Base-by-base conservation (phyloP, 2,888 invertebrate species). In the Cosmia pyralina region DNA sequence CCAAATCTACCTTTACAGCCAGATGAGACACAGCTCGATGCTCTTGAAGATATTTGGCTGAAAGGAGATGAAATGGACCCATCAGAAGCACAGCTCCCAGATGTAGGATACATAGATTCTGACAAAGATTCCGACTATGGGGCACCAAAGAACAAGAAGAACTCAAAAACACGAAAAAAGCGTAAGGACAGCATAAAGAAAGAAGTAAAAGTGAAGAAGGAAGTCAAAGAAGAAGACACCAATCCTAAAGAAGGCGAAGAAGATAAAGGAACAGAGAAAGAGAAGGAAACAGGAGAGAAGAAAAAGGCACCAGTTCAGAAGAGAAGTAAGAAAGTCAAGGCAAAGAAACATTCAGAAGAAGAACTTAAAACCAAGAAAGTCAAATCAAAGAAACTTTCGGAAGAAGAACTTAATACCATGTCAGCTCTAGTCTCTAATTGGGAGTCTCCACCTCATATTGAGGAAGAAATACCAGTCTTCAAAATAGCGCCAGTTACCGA, bases 31-130 rank as follows among this genome's bases (percentile, higher is more conserved):
- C 97, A 98, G 81, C 90, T 98, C 50, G 98, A 98, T 91, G 98
- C 97, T 8, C 93, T 98, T 6, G 98, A 98, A 93, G 98, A 98
- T 87, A 98, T 98, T 84, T 98, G 98, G 98, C 89, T 98, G 17
- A 98, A 98, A 94, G 98, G 98, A 50, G 98, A 98, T 63, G 98
- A 98, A 94, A 97, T 98, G 94, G 98, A 96, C 6, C 96, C 96
- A 2, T 96, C 96, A 0, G 96, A 96, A 81, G 96, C 96, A 0
- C 94, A 93, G 55, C 79, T 91, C 38, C 96, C 95, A 1, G 96
- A 96, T 88, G 94, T 96, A 50, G 96, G 96, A 0, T 96, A 96
- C 75, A 95, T 95, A 19, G 96, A 96, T 72, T 95, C 96, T 0
- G 96, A 96, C 52, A 93, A 91, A 72, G 96, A 96, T 83, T 96